A percentile compares a stretch with the other conserved stretches of the same genome.
These are phyloP conservation scores for Leucoma salicis DNA, from an alignment of 2,888 invertebrate genomes.

Conservation along the genomic window DNA sequence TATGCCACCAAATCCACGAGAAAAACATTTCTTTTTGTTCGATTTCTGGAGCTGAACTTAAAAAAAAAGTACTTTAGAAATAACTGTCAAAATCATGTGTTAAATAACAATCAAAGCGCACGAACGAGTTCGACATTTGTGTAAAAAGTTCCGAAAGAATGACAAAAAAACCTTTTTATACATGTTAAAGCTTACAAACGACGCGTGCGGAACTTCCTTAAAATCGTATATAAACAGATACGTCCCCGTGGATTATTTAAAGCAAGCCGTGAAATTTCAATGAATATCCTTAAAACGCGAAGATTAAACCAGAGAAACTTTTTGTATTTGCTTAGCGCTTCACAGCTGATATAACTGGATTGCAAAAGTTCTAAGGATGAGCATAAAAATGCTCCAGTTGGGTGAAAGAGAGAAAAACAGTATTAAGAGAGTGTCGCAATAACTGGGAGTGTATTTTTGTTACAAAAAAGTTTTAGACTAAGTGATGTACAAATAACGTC, in stretches of 20 bases:
- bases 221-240: slow-evolving; percentile 53
- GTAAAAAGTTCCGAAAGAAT: no score
- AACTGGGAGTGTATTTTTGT: slow-evolving; percentile 67
- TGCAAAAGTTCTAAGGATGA: slow-evolving; percentile 79
- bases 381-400: slow-evolving; percentile 74
- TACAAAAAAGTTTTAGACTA: slow-evolving; percentile 58
- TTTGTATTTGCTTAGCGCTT: slow-evolving; percentile 80
- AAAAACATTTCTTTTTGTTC: no score
- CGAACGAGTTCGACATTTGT: no score
- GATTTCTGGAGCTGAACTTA: no score
- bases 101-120: no score
- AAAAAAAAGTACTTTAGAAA: no score
- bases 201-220: slow-evolving; percentile 32
- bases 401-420: slow-evolving; percentile 66
- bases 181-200: slow-evolving; percentile 27
- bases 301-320: slow-evolving; percentile 78
- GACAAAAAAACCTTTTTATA: slow-evolving; percentile 26
- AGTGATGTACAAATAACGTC: slow-evolving; percentile 49
- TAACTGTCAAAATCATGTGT: no score
- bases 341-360: slow-evolving; percentile 81
- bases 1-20: no score
- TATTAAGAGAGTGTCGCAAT: slow-evolving; percentile 71
- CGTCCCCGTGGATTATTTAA: slow-evolving; percentile 69
- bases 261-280: slow-evolving; percentile 73
- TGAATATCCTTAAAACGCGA: slow-evolving; percentile 75